phyloP scores from a whole-genome alignment of 2,797 vertebrate genomes.

The Lepilemur ruficaudatus region DNA sequence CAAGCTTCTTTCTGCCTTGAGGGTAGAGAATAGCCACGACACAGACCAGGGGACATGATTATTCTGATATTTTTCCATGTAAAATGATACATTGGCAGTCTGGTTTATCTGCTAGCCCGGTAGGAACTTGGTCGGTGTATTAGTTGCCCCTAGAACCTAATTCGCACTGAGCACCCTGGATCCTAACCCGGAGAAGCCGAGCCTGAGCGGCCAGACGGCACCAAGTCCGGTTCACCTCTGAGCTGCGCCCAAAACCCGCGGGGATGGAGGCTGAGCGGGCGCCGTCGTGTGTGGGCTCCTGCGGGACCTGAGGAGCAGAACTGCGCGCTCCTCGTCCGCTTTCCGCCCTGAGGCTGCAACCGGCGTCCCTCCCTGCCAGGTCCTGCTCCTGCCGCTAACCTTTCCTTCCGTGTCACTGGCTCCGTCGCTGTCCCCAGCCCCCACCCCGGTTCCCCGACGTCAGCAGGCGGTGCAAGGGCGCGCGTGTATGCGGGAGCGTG shows the following conservation, averaged over 20 bases:
- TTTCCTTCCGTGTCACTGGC: background rate
- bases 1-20: background rate
- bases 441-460: no score
- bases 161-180: background rate
- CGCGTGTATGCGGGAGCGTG: no score
- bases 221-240: no score
- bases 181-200: no score
- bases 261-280: background rate
- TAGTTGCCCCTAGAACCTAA: background rate
- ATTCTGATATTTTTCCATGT: background rate
- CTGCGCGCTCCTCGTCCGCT: rapidly evolving
- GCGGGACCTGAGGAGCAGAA: background rate
- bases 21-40: background rate
- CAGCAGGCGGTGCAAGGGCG: no score
- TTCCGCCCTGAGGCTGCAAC: background rate
- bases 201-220: no score
- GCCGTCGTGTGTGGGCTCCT: background rate
- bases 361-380: background rate
- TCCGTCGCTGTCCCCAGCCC: no score
- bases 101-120: background rate
- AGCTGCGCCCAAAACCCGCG: background rate
- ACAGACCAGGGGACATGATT: background rate
- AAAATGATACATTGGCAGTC: background rate
- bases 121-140: background rate
- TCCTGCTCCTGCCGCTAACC: background rate